A percentile compares a stretch with the other conserved stretches of the same genome.
These are phyloP conservation scores for Crambe crambe DNA, from an alignment of 37 sponge, comb jelly and placozoan genomes.

Conservation along the genomic window DNA sequence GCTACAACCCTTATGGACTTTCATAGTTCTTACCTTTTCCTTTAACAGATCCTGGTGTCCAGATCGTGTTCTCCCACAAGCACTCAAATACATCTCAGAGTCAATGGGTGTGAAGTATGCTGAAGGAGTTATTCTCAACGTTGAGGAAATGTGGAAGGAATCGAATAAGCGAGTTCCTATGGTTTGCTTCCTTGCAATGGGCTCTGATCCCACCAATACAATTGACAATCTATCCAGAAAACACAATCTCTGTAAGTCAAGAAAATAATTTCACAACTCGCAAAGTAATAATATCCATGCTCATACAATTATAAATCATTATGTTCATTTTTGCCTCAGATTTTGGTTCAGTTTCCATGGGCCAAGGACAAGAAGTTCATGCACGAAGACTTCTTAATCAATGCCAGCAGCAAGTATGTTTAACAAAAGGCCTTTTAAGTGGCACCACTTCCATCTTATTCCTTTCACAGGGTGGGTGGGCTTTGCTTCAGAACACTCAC, in stretches of 20 bases:
- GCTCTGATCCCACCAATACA: constrained; percentile 96
- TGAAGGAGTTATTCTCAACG: constrained; percentile 97
- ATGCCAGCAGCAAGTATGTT: constrained; percentile 69
- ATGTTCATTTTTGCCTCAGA: constrained; percentile 29
- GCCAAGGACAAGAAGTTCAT: constrained; percentile 99
- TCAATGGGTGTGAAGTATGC: constrained; percentile 94
- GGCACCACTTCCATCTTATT: background rate
- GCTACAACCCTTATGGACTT: no score
- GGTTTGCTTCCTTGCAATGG: constrained; percentile 95
- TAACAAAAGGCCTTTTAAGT: no score
- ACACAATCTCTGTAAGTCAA: constrained; percentile 63
- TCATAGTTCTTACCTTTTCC: no score
- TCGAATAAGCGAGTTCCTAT: constrained; percentile 87
- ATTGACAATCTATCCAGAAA: constrained; percentile 92
- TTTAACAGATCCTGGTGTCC: constrained; percentile 90
- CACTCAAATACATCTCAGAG: constrained; percentile 93
- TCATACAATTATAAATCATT: background rate
- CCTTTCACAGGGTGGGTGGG: constrained; percentile 92
- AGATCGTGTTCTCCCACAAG: constrained; percentile 94
- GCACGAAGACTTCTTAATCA: constrained; percentile 90
- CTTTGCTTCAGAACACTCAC: constrained; percentile 97
- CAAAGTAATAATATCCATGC: background rate
- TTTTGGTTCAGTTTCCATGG: constrained; percentile 94
- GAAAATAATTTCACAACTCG: no score
- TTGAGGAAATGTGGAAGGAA: constrained; percentile 94